Evolutionary conservation across 2,888 invertebrate genomes (phyloP).

Genomic region (Torymus texanus): DNA sequence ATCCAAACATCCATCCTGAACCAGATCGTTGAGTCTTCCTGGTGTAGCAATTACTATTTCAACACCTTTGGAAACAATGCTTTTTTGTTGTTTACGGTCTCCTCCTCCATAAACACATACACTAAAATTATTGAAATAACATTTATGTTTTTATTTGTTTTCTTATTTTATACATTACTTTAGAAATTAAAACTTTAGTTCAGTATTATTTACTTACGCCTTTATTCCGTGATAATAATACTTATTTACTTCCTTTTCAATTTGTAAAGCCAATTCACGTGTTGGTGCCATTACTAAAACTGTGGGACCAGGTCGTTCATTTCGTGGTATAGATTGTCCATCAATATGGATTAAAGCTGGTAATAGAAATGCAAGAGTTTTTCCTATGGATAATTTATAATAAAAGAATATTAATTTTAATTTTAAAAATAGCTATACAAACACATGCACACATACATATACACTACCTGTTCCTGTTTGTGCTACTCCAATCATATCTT

Average conservation of each 20-base stretch:
- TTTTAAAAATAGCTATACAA: not conserved
- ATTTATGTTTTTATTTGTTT: constrained; percentile 18
- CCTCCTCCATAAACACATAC: constrained; percentile 96
- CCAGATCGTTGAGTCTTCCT: constrained; percentile 93
- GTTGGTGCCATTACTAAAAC: constrained; percentile 94
- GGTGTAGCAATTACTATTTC: constrained; percentile 97
- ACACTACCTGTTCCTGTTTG: constrained; percentile 87
- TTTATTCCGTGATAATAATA: constrained; percentile 92
- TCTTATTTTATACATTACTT: constrained; percentile 9
- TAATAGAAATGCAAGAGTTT: constrained; percentile 94
- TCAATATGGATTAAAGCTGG: constrained; percentile 96
- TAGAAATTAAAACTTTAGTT: constrained; percentile 7
- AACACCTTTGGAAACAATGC: constrained; percentile 84
- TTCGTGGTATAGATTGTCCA: constrained; percentile 85
- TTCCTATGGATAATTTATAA: constrained; percentile 77
- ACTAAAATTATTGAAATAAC: constrained; percentile 71
- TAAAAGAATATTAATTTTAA: constrained; percentile 6
- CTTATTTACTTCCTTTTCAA: constrained; percentile 92
- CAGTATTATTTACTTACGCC: constrained; percentile 78
- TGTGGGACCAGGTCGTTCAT: constrained; percentile 87
- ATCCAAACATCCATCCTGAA: constrained; percentile 81
- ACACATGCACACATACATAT: not conserved
- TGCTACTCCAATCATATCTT: constrained; percentile 97
- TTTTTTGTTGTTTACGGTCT: constrained; percentile 86
- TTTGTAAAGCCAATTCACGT: constrained; percentile 93